Percentiles rank a stretch among this genome's conserved stretches.
These are phyloP conservation scores for Cryptoblepharus egeriae DNA, from an alignment of 2,797 vertebrate species.

Conservation along the genomic window DNA sequence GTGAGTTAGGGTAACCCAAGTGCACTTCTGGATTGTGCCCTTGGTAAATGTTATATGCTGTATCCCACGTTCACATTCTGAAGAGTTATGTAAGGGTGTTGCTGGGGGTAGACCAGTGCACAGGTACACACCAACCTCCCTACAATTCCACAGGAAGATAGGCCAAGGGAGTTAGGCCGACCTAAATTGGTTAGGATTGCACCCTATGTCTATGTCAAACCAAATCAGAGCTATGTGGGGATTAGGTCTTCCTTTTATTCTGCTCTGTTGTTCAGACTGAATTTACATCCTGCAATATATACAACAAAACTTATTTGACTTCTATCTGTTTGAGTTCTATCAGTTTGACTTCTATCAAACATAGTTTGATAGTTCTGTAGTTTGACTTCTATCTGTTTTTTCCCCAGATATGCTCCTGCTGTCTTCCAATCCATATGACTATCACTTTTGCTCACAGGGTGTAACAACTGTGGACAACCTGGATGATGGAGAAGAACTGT, in stretches of 20 bases:
- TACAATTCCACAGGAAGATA: too few species aligned
- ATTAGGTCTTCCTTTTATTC: background rate
- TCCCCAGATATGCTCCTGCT: slow-evolving; percentile 92
- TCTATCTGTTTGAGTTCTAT: background rate
- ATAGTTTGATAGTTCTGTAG: too few species aligned
- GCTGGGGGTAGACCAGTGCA: too few species aligned
- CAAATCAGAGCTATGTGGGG: background rate
- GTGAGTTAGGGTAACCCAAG: too few species aligned
- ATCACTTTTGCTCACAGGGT: slow-evolving; percentile 95
- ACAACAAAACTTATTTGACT: background rate
- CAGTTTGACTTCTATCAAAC: background rate
- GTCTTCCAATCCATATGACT: slow-evolving; percentile 94
- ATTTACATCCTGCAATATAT: background rate
- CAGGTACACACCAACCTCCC: too few species aligned
- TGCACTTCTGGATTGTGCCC: too few species aligned
- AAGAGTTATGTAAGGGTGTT: too few species aligned
- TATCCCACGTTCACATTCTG: too few species aligned
- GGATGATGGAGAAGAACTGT: slow-evolving; percentile 89
- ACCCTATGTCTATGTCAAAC: background rate
- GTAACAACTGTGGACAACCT: slow-evolving; percentile 91
- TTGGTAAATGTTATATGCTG: too few species aligned
- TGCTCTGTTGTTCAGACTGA: background rate
- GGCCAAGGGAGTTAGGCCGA: too few species aligned
- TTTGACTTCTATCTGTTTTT: background rate
- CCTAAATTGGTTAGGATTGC: too few species aligned